Percentiles rank a stretch among this genome's conserved stretches.
phyloP scores from a whole-genome alignment of 1,140 invertebrate species.

The Lasioglossum albipes region DNA sequence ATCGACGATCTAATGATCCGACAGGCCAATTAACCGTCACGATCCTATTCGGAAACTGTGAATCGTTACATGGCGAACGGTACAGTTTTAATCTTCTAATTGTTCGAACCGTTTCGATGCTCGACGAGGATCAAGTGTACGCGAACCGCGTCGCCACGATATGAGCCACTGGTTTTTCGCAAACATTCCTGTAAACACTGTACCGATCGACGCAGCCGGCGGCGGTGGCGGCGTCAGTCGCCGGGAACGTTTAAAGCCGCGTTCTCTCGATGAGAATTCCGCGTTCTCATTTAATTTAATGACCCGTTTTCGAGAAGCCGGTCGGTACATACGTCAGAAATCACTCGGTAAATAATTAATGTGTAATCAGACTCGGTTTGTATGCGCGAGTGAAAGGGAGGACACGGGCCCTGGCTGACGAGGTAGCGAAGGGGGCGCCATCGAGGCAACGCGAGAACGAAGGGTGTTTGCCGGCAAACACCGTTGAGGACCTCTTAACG shows the following conservation, averaged over 20 bases:
- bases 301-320: constrained; percentile 61
- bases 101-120: neutral
- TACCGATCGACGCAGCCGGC: neutral
- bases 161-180: neutral
- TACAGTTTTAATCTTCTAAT: neutral
- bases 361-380: constrained; percentile 75
- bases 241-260: constrained; percentile 10
- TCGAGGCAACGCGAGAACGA: constrained; percentile 63
- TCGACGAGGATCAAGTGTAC: neutral
- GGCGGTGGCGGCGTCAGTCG: neutral
- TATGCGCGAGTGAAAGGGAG: constrained; percentile 64
- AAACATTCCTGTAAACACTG: neutral
- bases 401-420: constrained; percentile 49
- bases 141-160: neutral
- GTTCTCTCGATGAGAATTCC: constrained; percentile 54
- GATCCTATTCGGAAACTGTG: neutral
- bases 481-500: constrained; percentile 71
- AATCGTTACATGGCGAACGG: neutral
- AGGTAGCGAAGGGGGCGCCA: constrained; percentile 70
- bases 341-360: constrained; percentile 78
- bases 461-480: constrained; percentile 78
- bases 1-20: constrained; percentile 60
- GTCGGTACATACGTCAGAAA: constrained; percentile 62
- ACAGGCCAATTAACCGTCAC: constrained; percentile 34
- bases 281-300: constrained; percentile 74